Evolutionary conservation across 2,113 vertebrate species (phyloP), one percentile per base, ranked within the genome.

Genomic region (Neotoma lepida): DNA sequence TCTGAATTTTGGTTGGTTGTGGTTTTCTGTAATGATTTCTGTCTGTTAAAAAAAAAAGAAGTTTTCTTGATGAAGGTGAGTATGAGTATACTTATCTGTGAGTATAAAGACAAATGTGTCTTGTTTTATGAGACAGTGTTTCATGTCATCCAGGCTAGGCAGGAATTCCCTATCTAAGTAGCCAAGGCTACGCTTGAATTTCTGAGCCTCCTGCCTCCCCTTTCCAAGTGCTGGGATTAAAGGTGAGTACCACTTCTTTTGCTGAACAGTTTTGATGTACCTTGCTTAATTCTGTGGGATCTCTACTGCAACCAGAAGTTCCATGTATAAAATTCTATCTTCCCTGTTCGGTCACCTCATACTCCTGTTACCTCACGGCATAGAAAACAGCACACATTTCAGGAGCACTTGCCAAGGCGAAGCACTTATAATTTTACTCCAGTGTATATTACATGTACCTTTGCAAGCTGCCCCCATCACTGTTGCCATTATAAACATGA

Each of bases 261-360:
- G 46, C n/a, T 35, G 44, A 76, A 14, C 85, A 58, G 13, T 39
- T 92, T 90, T 76, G 39, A 77, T 86, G 51, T 92, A 8, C 24
- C 51, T 90, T 71, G 61, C 44, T 81, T 58, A 82, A 81, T 56
- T 84, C 58, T 58, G 92, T 44, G 61, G 77, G 70, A 73, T n/a
- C 39, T 22, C 61, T 66, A 86, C 0, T 46, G 51, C 6, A 39
- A n/a, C 26, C 15, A 84, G 35, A 77, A 95, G 7, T 33, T 56
- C 17, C 24, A 10, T 13, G 0, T 20, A 33, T 41, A 81, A 66
- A 81, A n/a, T n/a, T 35, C 12, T 20, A 3, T 70, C 30, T 91
- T 87, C 49, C 18, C 15, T 94, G 20, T 92, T 82, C 49, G 56
- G 68, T 84, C 77, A 70, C 39, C 61, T 94, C 81, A 87, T 63